Conservation (phyloP, 2,113 vertebrate genomes). For the Phalacrocorax aristotelis region DNA sequence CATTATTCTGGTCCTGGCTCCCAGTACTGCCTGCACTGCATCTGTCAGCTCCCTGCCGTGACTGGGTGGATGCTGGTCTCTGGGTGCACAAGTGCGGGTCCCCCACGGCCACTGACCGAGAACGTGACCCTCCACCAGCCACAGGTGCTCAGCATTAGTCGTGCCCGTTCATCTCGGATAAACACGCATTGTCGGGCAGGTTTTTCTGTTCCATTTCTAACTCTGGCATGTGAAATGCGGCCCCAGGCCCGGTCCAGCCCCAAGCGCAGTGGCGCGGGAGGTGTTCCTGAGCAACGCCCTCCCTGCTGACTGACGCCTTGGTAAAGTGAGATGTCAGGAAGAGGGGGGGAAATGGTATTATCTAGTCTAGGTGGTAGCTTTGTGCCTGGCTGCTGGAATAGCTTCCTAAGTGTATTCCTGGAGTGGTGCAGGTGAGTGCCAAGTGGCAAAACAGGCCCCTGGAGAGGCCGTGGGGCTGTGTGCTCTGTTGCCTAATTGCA, state of each 20-base stretch:
- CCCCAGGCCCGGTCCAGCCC: accelerated
- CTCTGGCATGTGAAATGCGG: background rate
- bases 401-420: background rate
- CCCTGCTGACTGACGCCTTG: background rate
- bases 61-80: accelerated
- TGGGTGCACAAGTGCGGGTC: background rate
- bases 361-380: background rate
- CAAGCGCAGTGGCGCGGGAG: accelerated
- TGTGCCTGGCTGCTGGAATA: background rate
- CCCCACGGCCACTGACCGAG: background rate
- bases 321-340: background rate
- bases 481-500: background rate
- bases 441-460: background rate
- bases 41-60: background rate
- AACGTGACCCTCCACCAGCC: background rate
- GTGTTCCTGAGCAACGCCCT: background rate
- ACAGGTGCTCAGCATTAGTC: accelerated
- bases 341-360: background rate
- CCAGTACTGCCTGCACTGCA: background rate
- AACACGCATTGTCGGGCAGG: accelerated
- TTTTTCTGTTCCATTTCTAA: background rate
- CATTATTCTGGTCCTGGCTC: background rate
- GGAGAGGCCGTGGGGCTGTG: background rate
- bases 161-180: background rate
- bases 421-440: background rate